These are phyloP conservation scores for Prosapia bicincta DNA, from an alignment of 2,888 invertebrate genomes.

Conservation along the genomic window DNA sequence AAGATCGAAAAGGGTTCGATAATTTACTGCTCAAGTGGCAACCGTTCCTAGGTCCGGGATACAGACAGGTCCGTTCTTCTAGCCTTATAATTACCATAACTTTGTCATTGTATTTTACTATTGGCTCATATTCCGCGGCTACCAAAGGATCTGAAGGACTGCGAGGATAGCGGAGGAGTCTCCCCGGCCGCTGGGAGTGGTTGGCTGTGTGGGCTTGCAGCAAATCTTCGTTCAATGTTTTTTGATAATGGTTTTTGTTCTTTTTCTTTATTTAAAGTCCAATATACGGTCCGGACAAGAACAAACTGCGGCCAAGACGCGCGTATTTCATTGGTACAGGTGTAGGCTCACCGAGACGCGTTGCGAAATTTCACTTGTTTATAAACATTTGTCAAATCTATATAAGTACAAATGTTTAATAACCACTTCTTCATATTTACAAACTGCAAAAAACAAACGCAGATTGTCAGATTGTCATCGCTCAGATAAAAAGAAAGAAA, in stretches of 20 bases:
- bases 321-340: neutral
- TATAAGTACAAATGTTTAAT: too few species aligned
- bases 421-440: too few species aligned
- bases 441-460: too few species aligned
- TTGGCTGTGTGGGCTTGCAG: neutral
- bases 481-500: too few species aligned
- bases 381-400: too few species aligned
- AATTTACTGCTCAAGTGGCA: neutral
- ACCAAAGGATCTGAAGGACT: neutral
- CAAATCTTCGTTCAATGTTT: neutral
- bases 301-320: neutral
- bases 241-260: neutral
- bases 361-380: too few species aligned
- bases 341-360: neutral
- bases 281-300: neutral
- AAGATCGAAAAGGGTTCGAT: neutral
- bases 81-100: neutral
- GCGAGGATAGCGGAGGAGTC: neutral
- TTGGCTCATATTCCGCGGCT: neutral
- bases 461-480: too few species aligned
- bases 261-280: neutral
- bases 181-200: neutral
- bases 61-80: neutral
- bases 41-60: neutral
- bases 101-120: neutral